These are phyloP conservation scores for Dasypus novemcinctus DNA, from an alignment of 2,113 vertebrate species.

Conservation along the genomic window DNA sequence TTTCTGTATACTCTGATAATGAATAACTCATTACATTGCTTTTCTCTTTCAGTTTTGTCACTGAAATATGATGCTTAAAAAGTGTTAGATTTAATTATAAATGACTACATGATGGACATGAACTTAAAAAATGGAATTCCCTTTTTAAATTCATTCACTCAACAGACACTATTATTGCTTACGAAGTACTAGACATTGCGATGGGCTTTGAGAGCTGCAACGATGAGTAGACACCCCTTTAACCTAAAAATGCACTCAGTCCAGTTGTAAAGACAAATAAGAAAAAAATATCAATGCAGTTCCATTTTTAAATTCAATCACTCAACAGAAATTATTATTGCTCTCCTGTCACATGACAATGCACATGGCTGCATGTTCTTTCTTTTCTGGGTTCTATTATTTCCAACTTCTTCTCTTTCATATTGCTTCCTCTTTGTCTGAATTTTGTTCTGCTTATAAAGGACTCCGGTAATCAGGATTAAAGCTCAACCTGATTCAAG, in stretches of 20 bases:
- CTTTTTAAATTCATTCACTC: not conserved
- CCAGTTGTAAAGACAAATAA: not conserved
- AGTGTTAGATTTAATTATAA: not conserved
- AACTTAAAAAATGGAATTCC: slow-evolving; percentile 24
- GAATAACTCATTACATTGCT: not conserved
- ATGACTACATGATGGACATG: not conserved
- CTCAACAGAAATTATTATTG: too few species aligned
- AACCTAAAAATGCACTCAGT: not conserved
- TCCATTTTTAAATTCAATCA: too few species aligned
- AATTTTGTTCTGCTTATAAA: too few species aligned
- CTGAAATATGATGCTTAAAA: not conserved
- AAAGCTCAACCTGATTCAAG: too few species aligned
- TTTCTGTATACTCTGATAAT: not conserved
- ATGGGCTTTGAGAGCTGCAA: not conserved
- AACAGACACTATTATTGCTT: not conserved
- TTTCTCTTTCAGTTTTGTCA: not conserved
- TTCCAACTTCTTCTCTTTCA: too few species aligned
- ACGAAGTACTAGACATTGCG: not conserved
- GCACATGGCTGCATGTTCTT: too few species aligned
- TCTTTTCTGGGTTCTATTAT: too few species aligned
- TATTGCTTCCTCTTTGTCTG: too few species aligned
- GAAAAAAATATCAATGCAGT: not conserved
- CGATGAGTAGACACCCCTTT: not conserved
- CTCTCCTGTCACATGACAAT: too few species aligned
- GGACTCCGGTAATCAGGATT: too few species aligned